These are phyloP conservation scores for Agrochola litura DNA, from an alignment of 2,888 invertebrate genomes.

Conservation along the genomic window DNA sequence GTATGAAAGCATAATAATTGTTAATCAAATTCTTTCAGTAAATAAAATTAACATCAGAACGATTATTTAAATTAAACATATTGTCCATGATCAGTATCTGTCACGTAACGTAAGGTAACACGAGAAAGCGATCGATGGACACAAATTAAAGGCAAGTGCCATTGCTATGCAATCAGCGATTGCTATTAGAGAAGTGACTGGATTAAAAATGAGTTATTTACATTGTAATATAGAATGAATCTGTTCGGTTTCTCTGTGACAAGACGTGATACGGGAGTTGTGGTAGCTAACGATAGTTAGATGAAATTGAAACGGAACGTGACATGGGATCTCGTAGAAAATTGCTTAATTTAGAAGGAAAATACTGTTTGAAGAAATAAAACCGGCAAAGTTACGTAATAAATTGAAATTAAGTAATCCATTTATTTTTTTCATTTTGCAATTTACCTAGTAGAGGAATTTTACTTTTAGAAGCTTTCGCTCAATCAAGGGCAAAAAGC, in stretches of 20 bases:
- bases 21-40: slow-evolving; percentile 6
- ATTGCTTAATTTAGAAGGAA: background rate
- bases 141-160: slow-evolving; percentile 52
- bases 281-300: background rate
- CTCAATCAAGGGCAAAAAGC: slow-evolving; percentile 3
- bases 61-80: slow-evolving; percentile 21
- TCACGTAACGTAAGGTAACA: slow-evolving; percentile 57
- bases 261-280: slow-evolving; percentile 3
- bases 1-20: background rate
- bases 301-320: slow-evolving; percentile 22
- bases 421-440: slow-evolving; percentile 6
- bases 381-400: background rate
- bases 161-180: slow-evolving; percentile 67
- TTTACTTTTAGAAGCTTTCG: slow-evolving; percentile 18
- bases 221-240: slow-evolving; percentile 43
- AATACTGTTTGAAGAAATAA: background rate
- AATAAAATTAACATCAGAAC: slow-evolving; percentile 22
- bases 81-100: slow-evolving; percentile 14
- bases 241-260: slow-evolving; percentile 14
- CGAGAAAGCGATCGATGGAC: slow-evolving; percentile 79
- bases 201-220: slow-evolving; percentile 62
- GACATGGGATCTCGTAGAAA: background rate
- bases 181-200: slow-evolving; percentile 63
- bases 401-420: slow-evolving; percentile 12
- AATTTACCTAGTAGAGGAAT: slow-evolving; percentile 20